Conservation (phyloP, 2,113 vertebrate genomes). For the Tichodroma muraria region DNA sequence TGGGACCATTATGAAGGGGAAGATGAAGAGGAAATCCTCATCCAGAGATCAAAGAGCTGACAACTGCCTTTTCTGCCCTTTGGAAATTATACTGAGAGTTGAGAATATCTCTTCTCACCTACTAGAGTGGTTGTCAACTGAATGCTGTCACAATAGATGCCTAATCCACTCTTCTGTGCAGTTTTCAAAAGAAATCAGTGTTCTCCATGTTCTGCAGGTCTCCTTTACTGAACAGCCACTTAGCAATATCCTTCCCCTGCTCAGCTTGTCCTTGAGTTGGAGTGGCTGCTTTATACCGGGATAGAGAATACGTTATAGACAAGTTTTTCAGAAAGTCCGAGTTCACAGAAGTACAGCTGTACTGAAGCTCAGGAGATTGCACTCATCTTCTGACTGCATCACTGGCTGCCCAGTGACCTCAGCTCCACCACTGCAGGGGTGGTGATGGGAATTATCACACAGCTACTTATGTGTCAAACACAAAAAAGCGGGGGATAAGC, state of each 20-base stretch:
- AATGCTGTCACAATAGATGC: not conserved
- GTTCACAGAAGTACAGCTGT: not conserved
- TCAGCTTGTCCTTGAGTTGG: conserved; percentile 15
- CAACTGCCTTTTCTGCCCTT: not conserved
- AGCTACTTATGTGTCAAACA: not conserved
- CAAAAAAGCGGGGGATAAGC: not conserved
- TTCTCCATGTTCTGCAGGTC: not conserved
- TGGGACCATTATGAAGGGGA: not conserved
- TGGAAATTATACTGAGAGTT: not conserved
- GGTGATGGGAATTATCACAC: not conserved
- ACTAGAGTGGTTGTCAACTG: not conserved
- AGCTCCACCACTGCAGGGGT: not conserved
- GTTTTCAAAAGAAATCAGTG: not conserved
- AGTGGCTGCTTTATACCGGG: not conserved
- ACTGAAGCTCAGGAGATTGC: not conserved
- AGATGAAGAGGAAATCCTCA: conserved; percentile 17
- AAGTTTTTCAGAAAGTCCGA: not conserved
- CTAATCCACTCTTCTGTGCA: not conserved
- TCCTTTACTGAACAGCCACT: conserved; percentile 1
- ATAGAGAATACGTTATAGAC: not conserved
- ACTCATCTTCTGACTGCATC: not conserved
- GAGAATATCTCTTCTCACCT: not conserved
- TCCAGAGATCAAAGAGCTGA: not conserved
- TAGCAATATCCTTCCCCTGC: not conserved
- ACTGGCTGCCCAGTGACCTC: not conserved